Percentiles rank a stretch among this genome's conserved stretches.
Conservation (phyloP, 2,888 invertebrate genomes). For the Drosophila fulvimacula region DNA sequence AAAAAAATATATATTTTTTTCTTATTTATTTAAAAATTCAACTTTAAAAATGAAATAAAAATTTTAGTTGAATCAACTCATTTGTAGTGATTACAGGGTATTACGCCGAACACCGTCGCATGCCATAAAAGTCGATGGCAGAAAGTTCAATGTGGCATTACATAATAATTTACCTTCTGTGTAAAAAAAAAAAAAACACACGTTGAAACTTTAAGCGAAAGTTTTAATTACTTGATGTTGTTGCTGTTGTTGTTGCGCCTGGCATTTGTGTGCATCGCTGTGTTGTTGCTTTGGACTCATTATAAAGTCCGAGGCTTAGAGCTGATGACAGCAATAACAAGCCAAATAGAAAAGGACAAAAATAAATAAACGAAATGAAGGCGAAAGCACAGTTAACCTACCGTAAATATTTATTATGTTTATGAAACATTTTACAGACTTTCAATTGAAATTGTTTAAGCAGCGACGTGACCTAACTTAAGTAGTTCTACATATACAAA, state of each 20-base stretch:
- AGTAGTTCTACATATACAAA: slow-evolving; percentile 49
- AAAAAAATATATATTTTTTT: too few relatives aligned
- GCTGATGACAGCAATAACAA: slow-evolving; percentile 2
- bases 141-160: slow-evolving; percentile 51
- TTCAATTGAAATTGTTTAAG: slow-evolving; percentile 73
- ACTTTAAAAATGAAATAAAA: too few relatives aligned
- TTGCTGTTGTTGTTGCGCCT: slow-evolving; percentile 8
- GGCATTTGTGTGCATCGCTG: slow-evolving; percentile 7
- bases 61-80: too few relatives aligned
- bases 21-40: too few relatives aligned
- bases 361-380: background rate
- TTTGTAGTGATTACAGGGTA: slow-evolving; percentile 15
- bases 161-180: slow-evolving; percentile 59
- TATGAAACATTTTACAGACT: slow-evolving; percentile 82
- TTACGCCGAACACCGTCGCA: slow-evolving; percentile 2
- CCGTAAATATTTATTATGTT: slow-evolving; percentile 81
- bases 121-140: slow-evolving; percentile 13
- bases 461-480: slow-evolving; percentile 68
- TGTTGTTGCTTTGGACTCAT: slow-evolving; percentile 21
- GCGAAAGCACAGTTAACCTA: slow-evolving; percentile 56
- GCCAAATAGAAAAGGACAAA: background rate
- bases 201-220: slow-evolving; percentile 62
- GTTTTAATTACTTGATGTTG: slow-evolving; percentile 68
- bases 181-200: slow-evolving; percentile 14
- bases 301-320: slow-evolving; percentile 36